Conservation (phyloP, 2,113 vertebrate genomes). For the Genyomyrus donnyi region DNA sequence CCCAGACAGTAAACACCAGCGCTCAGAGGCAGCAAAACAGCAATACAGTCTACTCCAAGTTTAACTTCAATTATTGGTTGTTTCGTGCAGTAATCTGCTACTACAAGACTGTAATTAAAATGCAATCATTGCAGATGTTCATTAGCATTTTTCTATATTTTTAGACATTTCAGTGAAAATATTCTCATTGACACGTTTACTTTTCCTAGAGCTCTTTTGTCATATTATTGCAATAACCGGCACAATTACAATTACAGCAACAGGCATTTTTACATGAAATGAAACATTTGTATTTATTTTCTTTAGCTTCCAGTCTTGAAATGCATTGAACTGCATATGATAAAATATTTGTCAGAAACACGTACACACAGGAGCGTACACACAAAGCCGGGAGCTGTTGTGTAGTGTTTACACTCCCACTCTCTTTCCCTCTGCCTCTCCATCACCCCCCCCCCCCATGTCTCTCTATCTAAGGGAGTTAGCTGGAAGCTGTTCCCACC, state of each 20-base stretch:
- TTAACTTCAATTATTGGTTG: background rate
- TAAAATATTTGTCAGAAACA: constrained; percentile 32
- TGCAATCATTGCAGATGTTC: background rate
- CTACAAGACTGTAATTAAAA: constrained; percentile 3
- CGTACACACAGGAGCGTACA: constrained; percentile 35
- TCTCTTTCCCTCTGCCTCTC: constrained; percentile 45
- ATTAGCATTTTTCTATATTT: background rate
- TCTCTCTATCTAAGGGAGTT: constrained; percentile 39
- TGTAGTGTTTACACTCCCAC: constrained; percentile 52
- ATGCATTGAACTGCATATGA: background rate
- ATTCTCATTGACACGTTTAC: background rate
- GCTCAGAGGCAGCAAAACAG: background rate
- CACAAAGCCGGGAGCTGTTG: constrained; percentile 42
- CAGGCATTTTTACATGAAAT: background rate
- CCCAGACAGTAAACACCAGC: background rate
- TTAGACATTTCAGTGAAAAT: background rate
- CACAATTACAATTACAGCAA: background rate
- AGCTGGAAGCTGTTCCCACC: constrained; percentile 63
- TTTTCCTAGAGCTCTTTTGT: background rate
- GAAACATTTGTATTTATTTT: background rate
- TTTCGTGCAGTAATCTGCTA: background rate
- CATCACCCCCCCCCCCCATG: background rate
- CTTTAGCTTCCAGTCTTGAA: background rate
- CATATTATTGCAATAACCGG: background rate
- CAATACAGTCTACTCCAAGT: background rate